phyloP scores from a whole-genome alignment of 2,888 invertebrate genomes.

The Drepana falcataria region DNA sequence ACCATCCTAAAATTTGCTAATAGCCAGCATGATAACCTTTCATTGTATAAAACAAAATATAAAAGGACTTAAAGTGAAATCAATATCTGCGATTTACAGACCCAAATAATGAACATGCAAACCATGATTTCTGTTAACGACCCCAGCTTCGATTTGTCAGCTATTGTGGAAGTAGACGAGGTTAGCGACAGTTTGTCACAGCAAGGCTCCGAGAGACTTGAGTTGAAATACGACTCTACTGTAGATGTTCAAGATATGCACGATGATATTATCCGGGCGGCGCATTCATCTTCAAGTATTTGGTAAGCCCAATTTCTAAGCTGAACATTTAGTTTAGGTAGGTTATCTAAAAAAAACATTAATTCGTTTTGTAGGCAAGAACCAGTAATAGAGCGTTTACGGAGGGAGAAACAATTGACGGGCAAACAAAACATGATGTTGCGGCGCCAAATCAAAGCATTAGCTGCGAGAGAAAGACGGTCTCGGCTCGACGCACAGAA shows the following conservation, averaged over 20 bases:
- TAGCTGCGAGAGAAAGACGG: conserved; percentile 63
- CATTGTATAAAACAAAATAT: too few relatives aligned
- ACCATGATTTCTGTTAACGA: conserved; percentile 65
- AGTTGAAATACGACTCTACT: conserved; percentile 60
- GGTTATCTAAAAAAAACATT: conserved; percentile 3
- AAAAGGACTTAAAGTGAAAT: too few relatives aligned
- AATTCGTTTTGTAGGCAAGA: conserved; percentile 51
- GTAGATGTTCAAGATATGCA: conserved; percentile 52
- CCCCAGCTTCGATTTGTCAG: conserved; percentile 69
- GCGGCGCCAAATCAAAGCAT: conserved; percentile 64
- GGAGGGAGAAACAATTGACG: conserved; percentile 64
- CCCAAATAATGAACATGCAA: conserved; percentile 70
- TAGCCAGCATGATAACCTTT: too few relatives aligned
- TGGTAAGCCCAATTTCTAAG: conserved; percentile 36
- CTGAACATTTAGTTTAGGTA: too few relatives aligned
- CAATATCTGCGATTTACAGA: conserved; percentile 27
- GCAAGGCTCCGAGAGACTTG: conserved; percentile 56
- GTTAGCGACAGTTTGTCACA: conserved; percentile 52
- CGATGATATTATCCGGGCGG: conserved; percentile 50
- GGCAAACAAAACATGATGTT: conserved; percentile 65
- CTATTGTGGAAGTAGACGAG: conserved; percentile 71
- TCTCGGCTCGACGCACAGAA: conserved; percentile 68
- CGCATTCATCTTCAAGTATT: conserved; percentile 55
- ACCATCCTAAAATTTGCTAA: too few relatives aligned
- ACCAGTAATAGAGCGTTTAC: conserved; percentile 61